A percentile compares a stretch with the other conserved stretches of the same genome.
These are phyloP conservation scores for Eumerus sabulonum DNA, from an alignment of 2,888 invertebrate species.

Conservation along the genomic window DNA sequence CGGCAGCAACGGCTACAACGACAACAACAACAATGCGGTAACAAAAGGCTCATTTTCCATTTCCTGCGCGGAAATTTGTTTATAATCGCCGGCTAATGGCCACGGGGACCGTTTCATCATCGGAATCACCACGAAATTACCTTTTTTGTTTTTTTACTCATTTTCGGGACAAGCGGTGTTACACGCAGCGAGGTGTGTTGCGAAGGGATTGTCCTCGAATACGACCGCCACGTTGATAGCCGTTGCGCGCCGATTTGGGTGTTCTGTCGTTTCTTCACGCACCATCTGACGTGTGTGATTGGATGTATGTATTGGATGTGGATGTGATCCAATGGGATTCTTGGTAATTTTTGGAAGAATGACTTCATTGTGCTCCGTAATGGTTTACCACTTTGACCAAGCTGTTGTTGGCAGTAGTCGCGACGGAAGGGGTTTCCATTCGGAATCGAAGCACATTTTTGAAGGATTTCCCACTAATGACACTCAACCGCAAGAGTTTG, in stretches of 20 bases:
- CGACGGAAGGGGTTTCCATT: constrained; percentile 36
- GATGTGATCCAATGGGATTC: constrained; percentile 65
- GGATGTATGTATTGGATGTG: too few species aligned
- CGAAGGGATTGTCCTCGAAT: constrained; percentile 54
- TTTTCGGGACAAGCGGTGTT: too few species aligned
- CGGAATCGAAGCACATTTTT: constrained; percentile 1
- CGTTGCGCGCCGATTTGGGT: constrained; percentile 64
- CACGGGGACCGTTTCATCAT: constrained; percentile 68
- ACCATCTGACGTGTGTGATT: constrained; percentile 58
- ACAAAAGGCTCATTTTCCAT: constrained; percentile 66
- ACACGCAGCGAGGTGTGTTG: constrained; percentile 51
- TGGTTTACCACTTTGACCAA: constrained; percentile 55
- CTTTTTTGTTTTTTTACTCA: not conserved
- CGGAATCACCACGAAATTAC: constrained; percentile 68
- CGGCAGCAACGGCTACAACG: too few species aligned
- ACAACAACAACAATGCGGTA: constrained; percentile 7
- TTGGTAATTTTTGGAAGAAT: constrained; percentile 60
- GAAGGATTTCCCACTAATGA: constrained; percentile 43
- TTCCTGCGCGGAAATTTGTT: constrained; percentile 69
- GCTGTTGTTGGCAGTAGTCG: constrained; percentile 49
- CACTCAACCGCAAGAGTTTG: constrained; percentile 60
- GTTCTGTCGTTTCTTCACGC: constrained; percentile 56
- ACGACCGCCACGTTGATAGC: too few species aligned
- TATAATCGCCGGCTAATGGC: constrained; percentile 69
- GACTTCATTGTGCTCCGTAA: constrained; percentile 59